Evolutionary conservation across 2,797 vertebrate species (phyloP), one percentile per base, ranked within the genome.

Genomic region (Alexandromys oeconomus): DNA sequence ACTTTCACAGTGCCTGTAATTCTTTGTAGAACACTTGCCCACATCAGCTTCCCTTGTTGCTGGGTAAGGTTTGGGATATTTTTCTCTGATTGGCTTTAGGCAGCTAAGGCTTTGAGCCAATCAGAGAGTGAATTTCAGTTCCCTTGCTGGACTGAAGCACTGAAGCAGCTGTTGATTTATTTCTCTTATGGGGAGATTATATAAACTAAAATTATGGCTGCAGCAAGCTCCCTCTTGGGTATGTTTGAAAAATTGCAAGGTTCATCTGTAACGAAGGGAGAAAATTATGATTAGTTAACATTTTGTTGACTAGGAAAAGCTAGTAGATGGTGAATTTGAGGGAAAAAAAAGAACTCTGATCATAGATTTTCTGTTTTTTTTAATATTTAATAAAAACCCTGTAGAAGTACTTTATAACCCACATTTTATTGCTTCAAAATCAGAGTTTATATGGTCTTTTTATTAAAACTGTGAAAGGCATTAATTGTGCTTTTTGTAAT

Each of bases 21-120:
- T 97, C 87, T 96, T 79, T 54, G n/a, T 94, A 87, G 91, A 86
- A 51, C 57, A 76, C 59, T 25, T 65, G 57, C 95, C 95, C 92
- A 97, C 91, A 76, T 95, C 94, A 92, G 84, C 43, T 90, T 95
- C 37, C 88, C 54, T 95, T 98, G 98, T 99, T 99, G 98, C 98
- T 96, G 96, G 98, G 98, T 54, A 8, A 96, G 95, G 79, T 97
- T 95, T 9, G 29, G 93, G 73, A 63, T 89, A 2, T 86, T 90
- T 57, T 37, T 34, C 7, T 63, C 74, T 96, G 97, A 98, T 98
- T 98, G 98, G 98, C 82, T 93, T 94, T 71, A 76, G 61, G 59
- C 46, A 0, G 63, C 93, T 12, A 40, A 34, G 29, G 71, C 76
- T 76, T 71, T 63, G 84, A 97, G 96, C 98, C 98, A 98, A 97